Evolutionary conservation across 2,888 invertebrate species (phyloP), one percentile per base, ranked within the genome.

Genomic region (Apotomis turbidana): DNA sequence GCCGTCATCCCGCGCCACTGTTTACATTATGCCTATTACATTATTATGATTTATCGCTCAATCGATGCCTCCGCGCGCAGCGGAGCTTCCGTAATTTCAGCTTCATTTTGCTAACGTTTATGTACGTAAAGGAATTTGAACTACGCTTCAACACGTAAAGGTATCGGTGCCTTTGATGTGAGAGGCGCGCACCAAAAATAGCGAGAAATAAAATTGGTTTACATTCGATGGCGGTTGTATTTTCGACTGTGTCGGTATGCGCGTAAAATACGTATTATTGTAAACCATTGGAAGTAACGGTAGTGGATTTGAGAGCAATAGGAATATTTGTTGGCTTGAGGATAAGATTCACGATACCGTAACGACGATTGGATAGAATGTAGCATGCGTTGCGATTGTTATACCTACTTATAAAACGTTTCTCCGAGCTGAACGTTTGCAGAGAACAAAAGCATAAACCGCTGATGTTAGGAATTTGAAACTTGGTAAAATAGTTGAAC

Each of bases 11-110:
- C 83, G 77, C 81, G 80, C 79, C 81, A 81, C 86, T 90, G 90
- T 91, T 90, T 90, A 90, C 88, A 86, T 88, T 89, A 87, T 84
- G 86, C 85, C 87, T 88, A 90, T 91, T 89, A 90, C 90, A 89
- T 89, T 88, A 88, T 88, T 87, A 88, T 91, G 90, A 92, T 91
- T 91, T 91, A 91, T 91, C 88, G 82, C 90, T 90, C 86, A 89
- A 91, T 92, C 90, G 90, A 89, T 87, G 87, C 79, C 76, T 78
- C 76, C 78, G 70, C 75, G 76, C 80, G 79, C 74, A 81, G 81
- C 81, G 75, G 77, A 85, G 80, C 79, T 27, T 61, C 57, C 75
- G 84, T 86, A 87, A 90, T 91, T 90, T 89, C 81, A 80, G 81
- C 81, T 80, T 84, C 88, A 90, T 89, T 89, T 88, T 85, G 83